These are phyloP conservation scores for Priocnemis perturbator DNA, from an alignment of 2,888 invertebrate genomes.

Conservation along the genomic window DNA sequence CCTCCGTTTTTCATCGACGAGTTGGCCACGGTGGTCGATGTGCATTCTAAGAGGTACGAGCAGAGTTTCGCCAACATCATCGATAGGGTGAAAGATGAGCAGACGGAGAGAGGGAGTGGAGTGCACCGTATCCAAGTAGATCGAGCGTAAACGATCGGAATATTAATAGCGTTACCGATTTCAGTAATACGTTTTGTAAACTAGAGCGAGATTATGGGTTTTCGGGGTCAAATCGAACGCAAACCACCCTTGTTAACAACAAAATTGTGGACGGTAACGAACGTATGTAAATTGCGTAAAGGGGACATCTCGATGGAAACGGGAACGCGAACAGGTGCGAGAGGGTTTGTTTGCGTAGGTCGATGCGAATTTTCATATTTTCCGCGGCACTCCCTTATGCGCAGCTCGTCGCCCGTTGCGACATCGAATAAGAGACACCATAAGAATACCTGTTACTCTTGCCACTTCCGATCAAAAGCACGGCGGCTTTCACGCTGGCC, in stretches of 20 bases:
- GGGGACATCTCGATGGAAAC: not conserved
- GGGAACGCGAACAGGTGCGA: slow-evolving; percentile 10
- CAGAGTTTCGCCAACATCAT: no score
- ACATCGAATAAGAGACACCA: not conserved
- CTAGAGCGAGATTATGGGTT: slow-evolving; percentile 25
- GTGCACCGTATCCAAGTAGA: not conserved
- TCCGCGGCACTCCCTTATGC: slow-evolving; percentile 19
- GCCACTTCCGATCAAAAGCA: not conserved
- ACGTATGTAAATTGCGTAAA: slow-evolving; percentile 2
- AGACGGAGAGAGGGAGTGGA: no score
- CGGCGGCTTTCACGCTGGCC: not conserved
- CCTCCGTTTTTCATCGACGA: no score
- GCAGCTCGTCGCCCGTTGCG: slow-evolving; percentile 14
- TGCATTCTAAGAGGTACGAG: no score
- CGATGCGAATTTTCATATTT: slow-evolving; percentile 31
- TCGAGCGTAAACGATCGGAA: slow-evolving; percentile 17
- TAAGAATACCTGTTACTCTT: no score
- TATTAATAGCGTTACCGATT: slow-evolving; percentile 28
- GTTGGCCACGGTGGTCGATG: no score
- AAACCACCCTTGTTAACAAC: slow-evolving; percentile 9
- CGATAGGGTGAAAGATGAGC: no score
- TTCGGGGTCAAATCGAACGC: slow-evolving; percentile 17
- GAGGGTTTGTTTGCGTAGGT: slow-evolving; percentile 5
- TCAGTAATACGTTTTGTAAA: slow-evolving; percentile 33
- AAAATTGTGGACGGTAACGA: slow-evolving; percentile 25